These are phyloP conservation scores for Strigamia crassipes DNA, from an alignment of 2,888 invertebrate species.

Conservation along the genomic window DNA sequence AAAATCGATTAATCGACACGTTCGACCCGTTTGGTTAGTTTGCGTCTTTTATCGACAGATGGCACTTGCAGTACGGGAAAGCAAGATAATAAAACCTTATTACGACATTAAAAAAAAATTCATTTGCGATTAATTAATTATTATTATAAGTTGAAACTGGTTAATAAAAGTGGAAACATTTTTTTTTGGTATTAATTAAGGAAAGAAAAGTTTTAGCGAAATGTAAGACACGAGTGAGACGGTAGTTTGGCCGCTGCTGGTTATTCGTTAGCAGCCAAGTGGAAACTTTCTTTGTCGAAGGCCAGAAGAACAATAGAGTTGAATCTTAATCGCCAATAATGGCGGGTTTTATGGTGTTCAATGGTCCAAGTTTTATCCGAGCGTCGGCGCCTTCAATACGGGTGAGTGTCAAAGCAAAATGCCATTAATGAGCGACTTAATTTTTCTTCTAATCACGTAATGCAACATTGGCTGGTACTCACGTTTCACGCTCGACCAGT, in stretches of 20 bases:
- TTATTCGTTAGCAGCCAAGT: conserved; percentile 5
- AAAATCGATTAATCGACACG: neutral
- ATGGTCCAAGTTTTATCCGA: conserved; percentile 21
- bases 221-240: neutral
- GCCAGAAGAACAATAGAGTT: conserved; percentile 21
- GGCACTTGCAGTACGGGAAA: neutral
- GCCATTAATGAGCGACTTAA: conserved; percentile 21
- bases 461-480: conserved; percentile 16
- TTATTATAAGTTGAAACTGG: neutral
- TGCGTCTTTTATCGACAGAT: neutral
- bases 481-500: conserved; percentile 21
- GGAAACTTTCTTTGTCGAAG: conserved; percentile 21
- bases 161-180: neutral
- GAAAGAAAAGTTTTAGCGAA: neutral
- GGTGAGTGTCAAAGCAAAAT: conserved; percentile 5
- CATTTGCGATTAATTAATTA: neutral
- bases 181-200: neutral
- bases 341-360: conserved; percentile 16
- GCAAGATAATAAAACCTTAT: neutral
- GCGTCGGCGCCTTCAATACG: conserved; percentile 17
- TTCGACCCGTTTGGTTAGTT: neutral
- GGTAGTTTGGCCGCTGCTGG: conserved; percentile 2
- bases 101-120: neutral
- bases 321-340: conserved; percentile 6
- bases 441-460: conserved; percentile 21